Base-by-base conservation (phyloP, 2,888 invertebrate species). In the Deroplatys truncata region DNA sequence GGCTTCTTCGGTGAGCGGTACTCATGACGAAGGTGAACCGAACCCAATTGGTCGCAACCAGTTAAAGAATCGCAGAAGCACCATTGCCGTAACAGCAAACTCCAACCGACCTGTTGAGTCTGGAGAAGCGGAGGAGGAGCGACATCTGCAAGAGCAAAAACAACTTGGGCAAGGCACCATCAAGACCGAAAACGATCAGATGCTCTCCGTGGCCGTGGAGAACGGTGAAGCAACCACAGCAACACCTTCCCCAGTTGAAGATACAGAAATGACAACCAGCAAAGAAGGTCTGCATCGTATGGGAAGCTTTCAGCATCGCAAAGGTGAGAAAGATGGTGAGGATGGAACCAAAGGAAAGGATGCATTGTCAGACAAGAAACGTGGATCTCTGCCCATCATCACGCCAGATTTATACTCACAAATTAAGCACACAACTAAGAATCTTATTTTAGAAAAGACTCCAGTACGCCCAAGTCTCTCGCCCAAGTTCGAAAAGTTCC, bases 401-500 rank as follows among this genome's bases (percentile, higher is more conserved):
- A 90, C 91, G 5, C 90, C 90, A 9, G 90, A 90, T 31, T 88
- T 90, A 25, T 88, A 86, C 28, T 85, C 88, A 28, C 90, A 90
- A 25, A 83, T 87, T 28, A 87, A 87, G 9, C 83, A 87, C 13
- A 83, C 87, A 5, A 93, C 93, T 28, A 93, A 93, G 90, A 93
- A 92, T 91, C 94, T 95, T 85, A 91, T 94, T 43, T 35, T 90
- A n/a, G 89, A 89, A 35, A 88, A 89, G 43, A 72, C 85, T 9
- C 20, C 86, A 25, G 20, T 84, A 2, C 49, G 85, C 7, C 94
- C 95, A 0, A 93, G 93, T 35, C 93, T 94, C 3, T 95, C 95
- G n/a, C 95, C 95, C 0, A 95, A 95, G 91, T 95, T 95, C 92
- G 95, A 95, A 92, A 94, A 95, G 91, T 92, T 95, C 29, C 93